Evolutionary conservation across 2,113 vertebrate genomes (phyloP).

Genomic region (Chionomys nivalis): DNA sequence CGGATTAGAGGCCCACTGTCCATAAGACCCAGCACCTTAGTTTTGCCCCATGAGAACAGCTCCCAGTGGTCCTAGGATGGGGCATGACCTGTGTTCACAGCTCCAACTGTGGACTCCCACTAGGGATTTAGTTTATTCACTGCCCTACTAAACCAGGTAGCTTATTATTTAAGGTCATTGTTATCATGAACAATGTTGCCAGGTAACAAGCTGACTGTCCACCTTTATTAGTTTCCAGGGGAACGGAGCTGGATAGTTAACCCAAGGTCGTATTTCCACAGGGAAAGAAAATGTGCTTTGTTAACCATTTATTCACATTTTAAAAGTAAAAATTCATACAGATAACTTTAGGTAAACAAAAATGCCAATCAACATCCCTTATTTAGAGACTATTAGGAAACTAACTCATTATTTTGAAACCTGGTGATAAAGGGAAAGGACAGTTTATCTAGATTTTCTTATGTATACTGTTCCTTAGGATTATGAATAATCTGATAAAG

Average conservation of each 20-base stretch:
- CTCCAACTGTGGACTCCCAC: background rate
- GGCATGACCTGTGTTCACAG: background rate
- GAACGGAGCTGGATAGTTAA: conserved; percentile 65
- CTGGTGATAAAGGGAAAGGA: conserved; percentile 10
- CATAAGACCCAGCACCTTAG: background rate
- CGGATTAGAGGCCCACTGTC: background rate
- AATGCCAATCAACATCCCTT: background rate
- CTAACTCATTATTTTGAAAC: conserved; percentile 29
- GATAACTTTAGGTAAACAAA: conserved; percentile 26
- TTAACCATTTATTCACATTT: conserved; percentile 49
- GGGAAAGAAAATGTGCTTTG: conserved; percentile 26
- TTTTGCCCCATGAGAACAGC: background rate
- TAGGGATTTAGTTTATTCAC: background rate
- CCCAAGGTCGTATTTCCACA: conserved; percentile 48
- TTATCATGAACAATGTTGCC: conserved; percentile 60
- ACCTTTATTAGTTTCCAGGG: conserved; percentile 76
- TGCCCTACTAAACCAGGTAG: background rate
- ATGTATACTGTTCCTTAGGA: background rate
- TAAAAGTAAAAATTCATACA: background rate
- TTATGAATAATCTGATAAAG: background rate
- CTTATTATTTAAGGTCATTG: conserved; percentile 69
- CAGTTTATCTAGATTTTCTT: conserved; percentile 10
- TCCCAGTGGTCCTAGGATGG: background rate
- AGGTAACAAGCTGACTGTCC: conserved; percentile 56
- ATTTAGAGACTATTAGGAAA: conserved; percentile 20